A percentile compares a stretch with the other conserved stretches of the same genome.
Conservation (phyloP, 2,888 invertebrate species). For the Gari tellinella region DNA sequence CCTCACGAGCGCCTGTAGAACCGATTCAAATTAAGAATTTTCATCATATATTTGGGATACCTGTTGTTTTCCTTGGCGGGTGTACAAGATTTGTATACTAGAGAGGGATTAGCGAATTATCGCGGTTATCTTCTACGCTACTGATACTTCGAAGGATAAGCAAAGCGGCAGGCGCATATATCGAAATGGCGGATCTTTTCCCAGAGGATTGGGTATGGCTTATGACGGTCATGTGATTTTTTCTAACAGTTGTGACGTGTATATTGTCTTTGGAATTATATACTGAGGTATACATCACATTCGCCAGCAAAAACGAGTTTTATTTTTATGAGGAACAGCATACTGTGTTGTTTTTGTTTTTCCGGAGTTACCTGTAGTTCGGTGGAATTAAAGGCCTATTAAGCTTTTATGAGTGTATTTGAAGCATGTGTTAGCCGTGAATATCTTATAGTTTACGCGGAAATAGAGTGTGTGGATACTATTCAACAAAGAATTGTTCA, state of each 20-base stretch:
- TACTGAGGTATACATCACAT: no score
- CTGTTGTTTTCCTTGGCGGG: slow-evolving; percentile 24
- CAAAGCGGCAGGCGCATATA: neutral
- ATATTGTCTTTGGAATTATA: no score
- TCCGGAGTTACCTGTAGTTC: no score
- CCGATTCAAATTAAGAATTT: slow-evolving; percentile 32
- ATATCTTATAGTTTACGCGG: neutral
- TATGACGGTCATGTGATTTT: no score
- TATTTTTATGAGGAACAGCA: no score
- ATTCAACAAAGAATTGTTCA: slow-evolving; percentile 36
- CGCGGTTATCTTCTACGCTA: neutral
- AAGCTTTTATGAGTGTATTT: neutral
- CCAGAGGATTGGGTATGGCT: neutral
- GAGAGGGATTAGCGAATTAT: slow-evolving; percentile 1
- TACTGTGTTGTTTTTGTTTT: no score
- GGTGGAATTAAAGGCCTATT: neutral
- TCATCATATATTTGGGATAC: slow-evolving; percentile 19
- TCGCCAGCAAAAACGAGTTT: no score
- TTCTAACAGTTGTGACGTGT: no score
- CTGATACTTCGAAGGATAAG: neutral
- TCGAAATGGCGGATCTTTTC: neutral
- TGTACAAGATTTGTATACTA: slow-evolving; percentile 10
- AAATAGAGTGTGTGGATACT: neutral
- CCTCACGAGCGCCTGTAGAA: neutral
- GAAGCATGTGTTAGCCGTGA: neutral